phyloP scores from a whole-genome alignment of 1,140 invertebrate species.

The Papilio helenus region DNA sequence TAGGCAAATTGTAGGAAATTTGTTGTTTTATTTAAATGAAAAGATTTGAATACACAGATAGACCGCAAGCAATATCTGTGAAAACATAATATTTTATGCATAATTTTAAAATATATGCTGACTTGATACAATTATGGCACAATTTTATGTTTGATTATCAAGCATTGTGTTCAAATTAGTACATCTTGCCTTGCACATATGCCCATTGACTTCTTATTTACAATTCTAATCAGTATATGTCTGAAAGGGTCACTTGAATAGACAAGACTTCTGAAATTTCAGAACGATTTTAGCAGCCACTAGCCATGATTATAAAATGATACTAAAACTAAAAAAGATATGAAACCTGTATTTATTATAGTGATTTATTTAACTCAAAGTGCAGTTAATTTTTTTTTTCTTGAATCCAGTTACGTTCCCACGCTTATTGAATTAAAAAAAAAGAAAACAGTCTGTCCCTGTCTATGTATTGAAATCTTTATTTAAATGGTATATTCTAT shows the following conservation, averaged over 20 bases:
- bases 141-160: neutral
- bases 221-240: too few relatives aligned
- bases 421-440: neutral
- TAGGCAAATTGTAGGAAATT: constrained; percentile 33
- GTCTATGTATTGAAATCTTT: constrained; percentile 19
- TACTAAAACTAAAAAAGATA: too few relatives aligned
- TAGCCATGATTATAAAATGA: too few relatives aligned
- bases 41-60: constrained; percentile 22
- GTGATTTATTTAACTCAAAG: too few relatives aligned
- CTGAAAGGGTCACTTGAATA: too few relatives aligned
- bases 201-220: neutral
- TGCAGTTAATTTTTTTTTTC: too few relatives aligned
- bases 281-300: too few relatives aligned
- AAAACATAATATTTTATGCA: neutral
- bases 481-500: neutral
- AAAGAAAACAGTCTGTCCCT: neutral
- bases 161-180: neutral
- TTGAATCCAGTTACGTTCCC: too few relatives aligned
- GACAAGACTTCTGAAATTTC: too few relatives aligned
- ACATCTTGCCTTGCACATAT: neutral
- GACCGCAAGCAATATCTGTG: neutral
- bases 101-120: neutral
- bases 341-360: too few relatives aligned
- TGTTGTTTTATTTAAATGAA: constrained; percentile 24
- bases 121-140: neutral